phyloP scores from a whole-genome alignment of 2,888 invertebrate species.

The Odiellus spinosus region DNA sequence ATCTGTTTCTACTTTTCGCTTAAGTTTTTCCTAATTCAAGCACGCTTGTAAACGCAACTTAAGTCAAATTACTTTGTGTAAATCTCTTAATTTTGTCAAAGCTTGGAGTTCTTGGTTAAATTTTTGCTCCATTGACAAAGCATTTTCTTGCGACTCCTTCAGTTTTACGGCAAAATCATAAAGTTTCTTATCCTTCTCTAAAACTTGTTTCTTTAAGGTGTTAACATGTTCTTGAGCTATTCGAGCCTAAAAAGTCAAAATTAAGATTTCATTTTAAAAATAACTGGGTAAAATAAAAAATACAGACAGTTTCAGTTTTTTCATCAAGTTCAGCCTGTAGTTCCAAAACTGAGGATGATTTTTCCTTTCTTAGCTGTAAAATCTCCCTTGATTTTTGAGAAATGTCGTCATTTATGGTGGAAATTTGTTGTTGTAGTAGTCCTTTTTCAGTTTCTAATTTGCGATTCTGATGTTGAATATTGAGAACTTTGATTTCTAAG shows the following conservation, averaged over 20 bases:
- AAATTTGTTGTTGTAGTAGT: slow-evolving; percentile 58
- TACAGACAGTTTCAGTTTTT: slow-evolving; percentile 4
- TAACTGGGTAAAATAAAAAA: no score
- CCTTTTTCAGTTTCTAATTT: slow-evolving; percentile 64
- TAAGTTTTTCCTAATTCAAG: no score
- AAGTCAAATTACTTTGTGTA: no score
- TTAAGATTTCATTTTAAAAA: no score
- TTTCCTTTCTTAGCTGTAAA: slow-evolving; percentile 12
- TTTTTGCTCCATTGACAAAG: no score
- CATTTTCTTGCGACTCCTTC: slow-evolving; percentile 35
- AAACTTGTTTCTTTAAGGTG: slow-evolving; percentile 6
- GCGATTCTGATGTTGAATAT: slow-evolving; percentile 45
- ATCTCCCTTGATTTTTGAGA: slow-evolving; percentile 12
- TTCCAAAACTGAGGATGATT: slow-evolving; percentile 6
- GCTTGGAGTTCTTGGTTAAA: no score
- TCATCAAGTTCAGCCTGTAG: slow-evolving; percentile 6
- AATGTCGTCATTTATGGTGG: slow-evolving; percentile 61
- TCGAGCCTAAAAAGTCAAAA: no score
- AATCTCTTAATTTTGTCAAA: no score
- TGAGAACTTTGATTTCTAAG: slow-evolving; percentile 58
- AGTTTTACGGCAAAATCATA: slow-evolving; percentile 48
- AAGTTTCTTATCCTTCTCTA: slow-evolving; percentile 30
- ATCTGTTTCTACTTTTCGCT: no score
- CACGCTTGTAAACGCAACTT: no score
- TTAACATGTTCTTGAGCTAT: no score